Conservation (phyloP, 2,888 invertebrate genomes). For the Parapristionchus giblindavisi region DNA sequence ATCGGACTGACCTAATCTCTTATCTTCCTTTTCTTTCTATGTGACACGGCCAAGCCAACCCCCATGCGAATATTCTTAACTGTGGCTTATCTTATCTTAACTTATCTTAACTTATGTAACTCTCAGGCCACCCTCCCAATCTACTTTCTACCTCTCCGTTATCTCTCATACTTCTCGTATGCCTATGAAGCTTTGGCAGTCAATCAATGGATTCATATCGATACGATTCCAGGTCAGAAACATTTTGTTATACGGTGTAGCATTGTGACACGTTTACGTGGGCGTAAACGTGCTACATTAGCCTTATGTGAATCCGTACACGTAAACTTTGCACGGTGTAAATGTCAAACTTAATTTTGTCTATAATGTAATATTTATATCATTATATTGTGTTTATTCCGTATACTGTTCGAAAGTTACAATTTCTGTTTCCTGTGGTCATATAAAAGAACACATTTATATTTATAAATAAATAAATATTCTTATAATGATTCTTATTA, state of each 20-base stretch:
- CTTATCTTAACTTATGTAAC: conserved; percentile 68
- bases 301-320: too few relatives aligned
- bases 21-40: not conserved
- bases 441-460: too few relatives aligned
- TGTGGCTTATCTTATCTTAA: not conserved
- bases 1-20: not conserved
- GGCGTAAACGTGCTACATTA: too few relatives aligned
- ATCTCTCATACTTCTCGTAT: conserved; percentile 71
- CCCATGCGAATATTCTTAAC: not conserved
- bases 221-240: conserved; percentile 55
- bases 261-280: not conserved
- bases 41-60: not conserved
- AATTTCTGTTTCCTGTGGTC: too few relatives aligned
- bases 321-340: too few relatives aligned
- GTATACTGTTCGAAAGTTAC: too few relatives aligned
- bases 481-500: not conserved
- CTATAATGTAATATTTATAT: too few relatives aligned
- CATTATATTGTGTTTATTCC: too few relatives aligned
- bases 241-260: not conserved
- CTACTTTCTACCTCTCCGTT: conserved; percentile 71
- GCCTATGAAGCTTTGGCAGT: conserved; percentile 70
- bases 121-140: conserved; percentile 77
- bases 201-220: conserved; percentile 70
- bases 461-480: too few relatives aligned
- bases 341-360: too few relatives aligned